Evolutionary conservation across 2,113 vertebrate species (phyloP).

Genomic region (Platanista minor): DNA sequence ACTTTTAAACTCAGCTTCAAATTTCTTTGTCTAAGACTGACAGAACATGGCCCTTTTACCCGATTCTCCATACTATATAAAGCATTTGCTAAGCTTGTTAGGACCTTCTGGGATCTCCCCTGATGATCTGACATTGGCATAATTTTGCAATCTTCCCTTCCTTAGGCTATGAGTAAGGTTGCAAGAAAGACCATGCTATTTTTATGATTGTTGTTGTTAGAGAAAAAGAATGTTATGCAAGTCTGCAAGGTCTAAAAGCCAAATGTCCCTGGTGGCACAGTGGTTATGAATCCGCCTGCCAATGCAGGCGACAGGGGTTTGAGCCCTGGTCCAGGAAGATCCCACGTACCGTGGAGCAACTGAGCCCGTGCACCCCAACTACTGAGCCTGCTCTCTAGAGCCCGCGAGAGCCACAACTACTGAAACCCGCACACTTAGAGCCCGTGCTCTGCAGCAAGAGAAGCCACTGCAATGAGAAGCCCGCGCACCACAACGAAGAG

Average conservation of each 20-base stretch:
- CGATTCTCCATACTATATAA: not conserved
- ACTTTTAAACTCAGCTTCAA: not conserved
- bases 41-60: not conserved
- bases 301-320: too few species aligned
- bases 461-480: too few species aligned
- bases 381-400: too few species aligned
- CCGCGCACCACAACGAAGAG: too few species aligned
- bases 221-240: constrained; percentile 41
- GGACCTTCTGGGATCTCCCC: not conserved
- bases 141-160: constrained; percentile 24
- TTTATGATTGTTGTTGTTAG: constrained; percentile 55
- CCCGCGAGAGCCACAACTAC: too few species aligned
- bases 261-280: too few species aligned
- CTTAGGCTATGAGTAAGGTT: constrained; percentile 14
- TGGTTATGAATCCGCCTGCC: too few species aligned
- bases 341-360: too few species aligned
- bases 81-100: not conserved
- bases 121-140: not conserved
- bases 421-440: too few species aligned
- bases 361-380: too few species aligned
- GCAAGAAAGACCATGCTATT: constrained; percentile 44
- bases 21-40: not conserved
- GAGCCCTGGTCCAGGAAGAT: too few species aligned
- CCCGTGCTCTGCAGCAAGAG: too few species aligned
- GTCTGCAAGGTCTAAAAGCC: constrained; percentile 13